Conservation (phyloP, 2,113 vertebrate species). For the Scolopax mira region DNA sequence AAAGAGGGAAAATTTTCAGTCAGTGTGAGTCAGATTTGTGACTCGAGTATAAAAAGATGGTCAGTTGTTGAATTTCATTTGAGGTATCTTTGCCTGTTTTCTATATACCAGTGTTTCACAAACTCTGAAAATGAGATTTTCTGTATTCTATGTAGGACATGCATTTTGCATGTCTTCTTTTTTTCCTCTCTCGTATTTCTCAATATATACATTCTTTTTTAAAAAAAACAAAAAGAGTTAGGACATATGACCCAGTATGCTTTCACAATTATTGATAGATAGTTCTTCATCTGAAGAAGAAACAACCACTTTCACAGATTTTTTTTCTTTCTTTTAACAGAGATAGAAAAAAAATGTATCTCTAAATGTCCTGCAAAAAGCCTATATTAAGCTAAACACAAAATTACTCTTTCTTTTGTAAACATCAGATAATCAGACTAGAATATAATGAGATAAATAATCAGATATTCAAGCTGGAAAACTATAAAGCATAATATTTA, state of each 20-base stretch:
- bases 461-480: background rate
- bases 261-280: background rate
- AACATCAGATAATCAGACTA: background rate
- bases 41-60: background rate
- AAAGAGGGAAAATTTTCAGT: background rate
- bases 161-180: background rate
- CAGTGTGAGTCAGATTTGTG: background rate
- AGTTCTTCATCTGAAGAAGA: background rate
- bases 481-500: background rate
- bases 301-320: background rate
- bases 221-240: background rate
- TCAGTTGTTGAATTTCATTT: background rate
- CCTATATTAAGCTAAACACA: background rate
- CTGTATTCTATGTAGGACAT: background rate
- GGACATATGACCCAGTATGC: background rate
- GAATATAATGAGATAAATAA: background rate
- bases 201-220: background rate
- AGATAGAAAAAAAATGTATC: background rate
- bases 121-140: background rate
- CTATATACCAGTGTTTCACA: background rate
- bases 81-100: background rate
- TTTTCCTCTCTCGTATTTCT: background rate
- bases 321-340: background rate
- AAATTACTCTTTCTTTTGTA: background rate
- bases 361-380: background rate